Base-by-base conservation (phyloP, 2,797 vertebrate species). In the Thamnophis elegans region DNA sequence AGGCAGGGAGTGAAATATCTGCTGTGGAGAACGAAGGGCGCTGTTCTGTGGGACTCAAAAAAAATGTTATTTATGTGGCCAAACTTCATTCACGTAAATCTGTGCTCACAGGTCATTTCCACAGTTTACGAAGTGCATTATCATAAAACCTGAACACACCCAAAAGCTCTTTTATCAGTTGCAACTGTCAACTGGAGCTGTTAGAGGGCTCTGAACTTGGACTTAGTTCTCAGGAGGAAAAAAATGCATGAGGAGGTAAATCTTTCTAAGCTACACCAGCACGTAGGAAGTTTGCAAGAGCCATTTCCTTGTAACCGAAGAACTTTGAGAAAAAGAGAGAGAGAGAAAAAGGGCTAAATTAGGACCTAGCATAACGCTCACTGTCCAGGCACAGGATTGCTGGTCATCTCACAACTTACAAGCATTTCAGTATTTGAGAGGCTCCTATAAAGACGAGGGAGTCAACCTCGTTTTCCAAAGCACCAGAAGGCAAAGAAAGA, bases 41-140 rank as follows among this genome's bases (percentile, higher is more conserved):
- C 47, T 18, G 32, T 91, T 88, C 47, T 47, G 4, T 36, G 26
- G 51, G 60, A 59, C 28, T 13, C 58, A 93, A 94, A 82, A 94
- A 96, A 97, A 96, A 90, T 96, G 95, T 94, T 96, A 96, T 96
- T 97, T 96, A 94, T 68, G 20, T 32, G 18, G 28, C 26, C 18
- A 26, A 62, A 91, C 58, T 36, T 85, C 25, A 85, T 55, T 42
- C 53, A 60, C 55, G 55, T 47, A 47, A n/a, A 56, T 58, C 88
- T 51, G 18, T 4, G 42, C 1, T 32, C 54, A 42, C 25, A 32
- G 18, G 18, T 22, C n/a, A 88, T 16, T 60, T 60, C 56, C 60
- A 62, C 56, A 26, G 58, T 36, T 92, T 62, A 53, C 25, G 3
- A 32, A 73, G 18, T 42, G 7, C 32, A 16, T 32, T 26, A 54